A percentile compares a stretch with the other conserved stretches of the same genome.
These are phyloP conservation scores for Herminia tarsipennalis DNA, from an alignment of 2,888 invertebrate species.

Conservation along the genomic window DNA sequence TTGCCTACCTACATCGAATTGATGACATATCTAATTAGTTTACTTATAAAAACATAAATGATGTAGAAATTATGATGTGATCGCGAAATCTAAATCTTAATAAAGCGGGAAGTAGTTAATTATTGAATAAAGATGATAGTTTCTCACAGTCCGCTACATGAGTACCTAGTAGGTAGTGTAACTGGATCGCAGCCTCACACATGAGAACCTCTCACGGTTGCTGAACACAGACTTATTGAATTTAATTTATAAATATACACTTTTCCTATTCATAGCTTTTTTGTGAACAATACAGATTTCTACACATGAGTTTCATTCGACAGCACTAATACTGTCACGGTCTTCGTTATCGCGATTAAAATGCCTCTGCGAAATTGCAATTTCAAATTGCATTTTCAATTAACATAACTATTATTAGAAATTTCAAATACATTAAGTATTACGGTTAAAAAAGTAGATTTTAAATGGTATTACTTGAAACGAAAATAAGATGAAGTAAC, in stretches of 20 bases:
- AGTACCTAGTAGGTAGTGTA: conserved; percentile 54
- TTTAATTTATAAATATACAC: conserved; percentile 51
- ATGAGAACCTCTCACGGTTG: conserved; percentile 76
- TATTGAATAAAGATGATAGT: conserved; percentile 46
- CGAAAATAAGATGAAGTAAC: too few relatives aligned
- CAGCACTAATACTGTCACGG: too few relatives aligned
- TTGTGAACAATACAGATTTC: conserved; percentile 3
- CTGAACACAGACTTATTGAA: conserved; percentile 56
- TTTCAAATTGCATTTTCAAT: too few relatives aligned
- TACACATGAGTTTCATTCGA: too few relatives aligned
- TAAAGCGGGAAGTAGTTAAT: conserved; percentile 46
- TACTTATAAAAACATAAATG: conserved; percentile 5
- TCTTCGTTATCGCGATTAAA: too few relatives aligned
- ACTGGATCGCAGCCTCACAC: conserved; percentile 70
- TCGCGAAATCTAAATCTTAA: conserved; percentile 38
- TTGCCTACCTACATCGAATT: too few relatives aligned
- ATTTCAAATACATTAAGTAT: too few relatives aligned
- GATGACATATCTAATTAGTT: neutral
- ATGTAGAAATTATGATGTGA: conserved; percentile 21
- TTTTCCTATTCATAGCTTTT: conserved; percentile 35
- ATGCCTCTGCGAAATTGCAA: too few relatives aligned
- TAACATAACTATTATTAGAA: too few relatives aligned
- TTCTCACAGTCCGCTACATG: conserved; percentile 65
- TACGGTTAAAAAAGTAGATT: too few relatives aligned
- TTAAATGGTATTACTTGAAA: too few relatives aligned